Evolutionary conservation across 1,140 invertebrate genomes (phyloP).

Genomic region (Oryzaephilus surinamensis): DNA sequence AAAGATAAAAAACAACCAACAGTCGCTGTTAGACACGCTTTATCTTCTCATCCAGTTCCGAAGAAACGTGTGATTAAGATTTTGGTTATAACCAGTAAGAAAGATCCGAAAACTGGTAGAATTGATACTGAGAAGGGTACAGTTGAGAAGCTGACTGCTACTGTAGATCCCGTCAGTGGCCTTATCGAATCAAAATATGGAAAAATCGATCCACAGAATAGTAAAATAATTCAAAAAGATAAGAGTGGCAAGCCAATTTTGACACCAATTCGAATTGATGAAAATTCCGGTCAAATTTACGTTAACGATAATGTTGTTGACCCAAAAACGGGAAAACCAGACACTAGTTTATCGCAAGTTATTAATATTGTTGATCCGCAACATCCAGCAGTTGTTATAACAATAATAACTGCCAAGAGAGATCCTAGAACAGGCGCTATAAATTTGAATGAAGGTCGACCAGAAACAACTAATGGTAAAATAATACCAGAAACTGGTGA

Average conservation of each 20-base stretch:
- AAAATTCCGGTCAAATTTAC: conserved; percentile 53
- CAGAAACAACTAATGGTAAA: conserved; percentile 53
- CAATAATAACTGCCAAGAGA: conserved; percentile 48
- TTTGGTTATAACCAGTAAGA: conserved; percentile 45
- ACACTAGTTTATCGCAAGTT: conserved; percentile 49
- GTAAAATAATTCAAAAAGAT: conserved; percentile 43
- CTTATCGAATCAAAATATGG: conserved; percentile 48
- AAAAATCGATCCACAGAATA: conserved; percentile 45
- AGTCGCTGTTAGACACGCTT: conserved; percentile 45
- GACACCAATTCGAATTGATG: conserved; percentile 45
- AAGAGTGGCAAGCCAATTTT: conserved; percentile 46
- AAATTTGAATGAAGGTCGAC: conserved; percentile 44
- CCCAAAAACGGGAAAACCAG: conserved; percentile 47
- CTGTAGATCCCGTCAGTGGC: conserved; percentile 43
- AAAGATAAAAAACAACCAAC: conserved; percentile 42
- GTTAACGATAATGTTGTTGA: conserved; percentile 48
- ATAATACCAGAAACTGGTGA: conserved; percentile 51
- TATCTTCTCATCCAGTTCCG: conserved; percentile 38
- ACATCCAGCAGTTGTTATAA: conserved; percentile 53
- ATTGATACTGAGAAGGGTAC: conserved; percentile 44
- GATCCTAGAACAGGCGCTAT: conserved; percentile 48
- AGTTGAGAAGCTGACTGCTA: conserved; percentile 44
- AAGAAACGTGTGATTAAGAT: conserved; percentile 36
- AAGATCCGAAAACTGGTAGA: conserved; percentile 45
- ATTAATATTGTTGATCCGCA: conserved; percentile 55